These are phyloP conservation scores for Indicator indicator DNA, from an alignment of 2,113 vertebrate genomes.

Conservation along the genomic window DNA sequence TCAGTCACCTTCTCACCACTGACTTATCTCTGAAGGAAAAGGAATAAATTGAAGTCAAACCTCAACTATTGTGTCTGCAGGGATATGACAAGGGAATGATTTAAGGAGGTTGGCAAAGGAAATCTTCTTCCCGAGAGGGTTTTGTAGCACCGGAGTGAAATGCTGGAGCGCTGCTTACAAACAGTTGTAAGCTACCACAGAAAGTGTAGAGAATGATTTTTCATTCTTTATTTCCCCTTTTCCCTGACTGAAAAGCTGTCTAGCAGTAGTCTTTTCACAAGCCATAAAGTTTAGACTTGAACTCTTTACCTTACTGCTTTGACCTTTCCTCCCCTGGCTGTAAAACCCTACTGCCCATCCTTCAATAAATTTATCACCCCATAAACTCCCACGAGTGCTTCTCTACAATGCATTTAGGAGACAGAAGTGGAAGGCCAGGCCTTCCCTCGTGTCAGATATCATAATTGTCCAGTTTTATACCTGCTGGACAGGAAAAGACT, in stretches of 20 bases:
- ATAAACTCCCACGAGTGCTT: constrained; percentile 67
- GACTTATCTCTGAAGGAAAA: constrained; percentile 10
- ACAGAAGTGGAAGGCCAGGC: not conserved
- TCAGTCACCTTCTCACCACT: constrained; percentile 27
- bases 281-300: constrained; percentile 83
- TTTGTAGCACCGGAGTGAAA: not conserved
- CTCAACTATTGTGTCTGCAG: constrained; percentile 6
- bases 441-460: not conserved
- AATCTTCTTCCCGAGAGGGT: constrained; percentile 1
- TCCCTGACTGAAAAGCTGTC: constrained; percentile 46
- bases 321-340: constrained; percentile 73
- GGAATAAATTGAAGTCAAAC: constrained; percentile 45
- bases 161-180: not conserved
- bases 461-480: not conserved
- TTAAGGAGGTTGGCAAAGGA: not conserved
- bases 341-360: constrained; percentile 79
- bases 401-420: constrained; percentile 30
- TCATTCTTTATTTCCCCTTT: constrained; percentile 20
- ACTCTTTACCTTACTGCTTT: constrained; percentile 77
- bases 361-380: constrained; percentile 82
- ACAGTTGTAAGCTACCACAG: not conserved
- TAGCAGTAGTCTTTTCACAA: constrained; percentile 75
- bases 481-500: not conserved
- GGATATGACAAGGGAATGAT: constrained; percentile 27
- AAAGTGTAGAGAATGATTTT: not conserved